phyloP scores from a whole-genome alignment of 2,888 invertebrate species.

The Hirtodrosophila cameraria region DNA sequence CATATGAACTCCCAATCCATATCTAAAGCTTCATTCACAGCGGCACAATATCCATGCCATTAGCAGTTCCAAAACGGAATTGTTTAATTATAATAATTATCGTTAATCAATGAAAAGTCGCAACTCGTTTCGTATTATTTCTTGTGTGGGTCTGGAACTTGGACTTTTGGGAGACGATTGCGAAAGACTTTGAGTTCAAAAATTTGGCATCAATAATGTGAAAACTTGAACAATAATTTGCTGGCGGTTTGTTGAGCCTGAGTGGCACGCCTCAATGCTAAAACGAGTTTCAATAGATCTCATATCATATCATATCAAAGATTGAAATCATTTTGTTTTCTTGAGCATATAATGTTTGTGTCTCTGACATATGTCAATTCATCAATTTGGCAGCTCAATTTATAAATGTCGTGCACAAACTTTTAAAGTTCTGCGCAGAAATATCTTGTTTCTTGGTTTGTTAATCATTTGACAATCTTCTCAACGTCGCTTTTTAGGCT shows the following conservation, averaged over 20 bases:
- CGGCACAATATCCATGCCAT: slow-evolving; percentile 30
- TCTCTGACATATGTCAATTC: slow-evolving; percentile 22
- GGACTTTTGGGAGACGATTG: slow-evolving; percentile 43
- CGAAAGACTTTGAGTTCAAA: slow-evolving; percentile 35
- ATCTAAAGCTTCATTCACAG: slow-evolving; percentile 37
- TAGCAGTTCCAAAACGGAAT: slow-evolving; percentile 46
- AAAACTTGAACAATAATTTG: slow-evolving; percentile 1
- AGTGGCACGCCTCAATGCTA: slow-evolving; percentile 40
- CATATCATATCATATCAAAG: not conserved
- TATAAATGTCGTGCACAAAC: slow-evolving; percentile 21
- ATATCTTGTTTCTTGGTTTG: slow-evolving; percentile 25
- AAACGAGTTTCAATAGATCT: slow-evolving; percentile 32
- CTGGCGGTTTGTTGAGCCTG: slow-evolving; percentile 10
- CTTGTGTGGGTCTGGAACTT: not conserved
- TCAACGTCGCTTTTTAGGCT: slow-evolving; percentile 21
- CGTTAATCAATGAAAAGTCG: slow-evolving; percentile 51
- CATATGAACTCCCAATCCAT: slow-evolving; percentile 33
- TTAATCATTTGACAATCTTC: slow-evolving; percentile 36
- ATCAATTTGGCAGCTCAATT: slow-evolving; percentile 42
- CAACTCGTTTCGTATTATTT: not conserved
- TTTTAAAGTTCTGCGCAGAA: slow-evolving; percentile 22
- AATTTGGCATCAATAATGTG: slow-evolving; percentile 5
- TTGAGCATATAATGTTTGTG: not conserved
- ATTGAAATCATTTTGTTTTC: too few relatives aligned
- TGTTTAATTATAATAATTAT: slow-evolving; percentile 60